Conservation (phyloP, 2,888 invertebrate species). For the Catonia carolina region DNA sequence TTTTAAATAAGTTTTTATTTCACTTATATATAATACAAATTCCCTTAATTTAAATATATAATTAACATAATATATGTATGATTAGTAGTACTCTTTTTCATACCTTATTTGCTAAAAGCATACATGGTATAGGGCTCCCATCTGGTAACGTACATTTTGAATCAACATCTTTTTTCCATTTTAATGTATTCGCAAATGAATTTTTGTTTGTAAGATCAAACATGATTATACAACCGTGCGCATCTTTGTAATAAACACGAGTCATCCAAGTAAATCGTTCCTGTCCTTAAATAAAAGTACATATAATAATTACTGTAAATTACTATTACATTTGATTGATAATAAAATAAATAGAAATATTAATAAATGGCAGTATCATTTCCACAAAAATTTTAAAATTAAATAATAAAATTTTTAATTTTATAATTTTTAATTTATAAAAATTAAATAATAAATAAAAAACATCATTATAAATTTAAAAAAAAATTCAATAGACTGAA, state of each 20-base stretch:
- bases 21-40: too few species aligned
- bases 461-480: too few species aligned
- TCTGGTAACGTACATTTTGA: constrained; percentile 49
- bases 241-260: constrained; percentile 53
- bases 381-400: not conserved
- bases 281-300: constrained; percentile 45
- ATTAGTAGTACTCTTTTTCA: too few species aligned
- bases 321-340: too few species aligned
- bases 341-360: not conserved
- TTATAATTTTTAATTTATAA: too few species aligned
- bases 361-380: too few species aligned
- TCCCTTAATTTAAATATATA: too few species aligned
- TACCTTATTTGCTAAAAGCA: constrained; percentile 53
- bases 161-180: constrained; percentile 54
- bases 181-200: constrained; percentile 50
- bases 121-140: constrained; percentile 49
- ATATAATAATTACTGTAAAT: not conserved
- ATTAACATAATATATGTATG: too few species aligned
- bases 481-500: too few species aligned
- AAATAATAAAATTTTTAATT: not conserved
- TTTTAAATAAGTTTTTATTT: too few species aligned
- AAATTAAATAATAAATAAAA: too few species aligned
- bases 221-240: constrained; percentile 49
- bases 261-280: constrained; percentile 55
- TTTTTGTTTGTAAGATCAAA: constrained; percentile 51